Base-by-base conservation (phyloP, 2,888 invertebrate genomes). In the Erebia ligea region DNA sequence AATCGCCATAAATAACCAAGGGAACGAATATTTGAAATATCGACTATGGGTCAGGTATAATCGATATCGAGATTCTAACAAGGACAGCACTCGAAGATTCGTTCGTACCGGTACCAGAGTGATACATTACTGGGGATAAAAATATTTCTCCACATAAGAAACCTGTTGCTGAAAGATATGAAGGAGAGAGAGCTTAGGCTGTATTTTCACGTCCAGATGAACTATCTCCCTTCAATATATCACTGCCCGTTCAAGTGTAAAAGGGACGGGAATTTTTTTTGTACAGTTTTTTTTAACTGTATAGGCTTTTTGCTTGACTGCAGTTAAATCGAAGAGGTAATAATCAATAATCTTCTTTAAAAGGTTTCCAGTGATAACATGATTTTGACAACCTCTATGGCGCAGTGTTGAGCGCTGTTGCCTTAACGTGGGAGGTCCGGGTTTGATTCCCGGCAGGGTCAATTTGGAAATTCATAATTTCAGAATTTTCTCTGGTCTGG, bases 71-170 rank as follows among this genome's bases (percentile, higher is more conserved):
- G 74, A 75, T 74, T 73, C 73, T 68, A 73, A 70, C 68, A 62
- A 74, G 72, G 68, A 76, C 77, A 76, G 70, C 76, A 74, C 86
- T 86, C 82, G 75, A 84, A 84, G 83, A 84, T 82, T 82, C 48
- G 69, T 61, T 85, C 82, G 81, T 79, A 80, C 81, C 77, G 73
- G 76, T 80, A 73, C 67, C 57, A 75, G 78, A 85, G 86, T 90
- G 91, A 91, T 91, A 91, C 88, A 91, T 91, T 90, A 87, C 81
- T 78, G 78, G 78, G 86, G 86, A 88, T 89, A 87, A 89, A 89
- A 92, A 91, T 91, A 90, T 91, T 87, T 90, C 87, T 84, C 84
- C 81, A 82, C 82, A 81, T 76, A 81, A 80, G 82, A 75, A 75
- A 92, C 92, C 92, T 92, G 92, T 92, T 92, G 92, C 89, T 82